Percentiles rank a stretch among this genome's conserved stretches.
Evolutionary conservation across 2,888 invertebrate species (phyloP).

Genomic region (Agrotis puta): DNA sequence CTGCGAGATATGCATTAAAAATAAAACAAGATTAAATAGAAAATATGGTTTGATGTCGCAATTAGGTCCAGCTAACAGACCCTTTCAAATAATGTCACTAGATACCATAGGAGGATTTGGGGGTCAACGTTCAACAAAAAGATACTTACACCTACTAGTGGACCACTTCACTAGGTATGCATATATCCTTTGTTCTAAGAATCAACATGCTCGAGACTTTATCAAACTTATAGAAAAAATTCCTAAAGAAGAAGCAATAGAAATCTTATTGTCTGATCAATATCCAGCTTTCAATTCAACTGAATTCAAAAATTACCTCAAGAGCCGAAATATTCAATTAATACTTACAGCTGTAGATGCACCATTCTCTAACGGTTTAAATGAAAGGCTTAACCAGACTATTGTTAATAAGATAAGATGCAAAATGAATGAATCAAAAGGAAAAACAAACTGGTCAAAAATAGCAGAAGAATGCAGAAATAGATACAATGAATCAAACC

Average conservation of each 20-base stretch:
- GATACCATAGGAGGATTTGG: slow-evolving; percentile 5
- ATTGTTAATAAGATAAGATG: too few relatives aligned
- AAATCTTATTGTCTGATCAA: not conserved
- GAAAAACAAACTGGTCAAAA: too few relatives aligned
- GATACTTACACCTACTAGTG: not conserved
- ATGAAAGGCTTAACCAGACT: too few relatives aligned
- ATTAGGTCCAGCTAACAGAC: slow-evolving; percentile 2
- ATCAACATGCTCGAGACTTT: not conserved
- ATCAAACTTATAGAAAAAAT: not conserved
- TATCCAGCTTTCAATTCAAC: not conserved
- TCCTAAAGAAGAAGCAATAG: not conserved
- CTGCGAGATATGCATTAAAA: too few relatives aligned
- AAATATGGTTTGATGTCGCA: slow-evolving; percentile 5
- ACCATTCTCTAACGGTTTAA: too few relatives aligned
- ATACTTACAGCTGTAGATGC: too few relatives aligned
- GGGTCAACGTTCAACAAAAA: not conserved
- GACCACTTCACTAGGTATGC: slow-evolving; percentile 2
- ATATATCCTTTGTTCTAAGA: not conserved
- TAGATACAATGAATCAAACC: too few relatives aligned
- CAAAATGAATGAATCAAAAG: too few relatives aligned
- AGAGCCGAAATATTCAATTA: not conserved
- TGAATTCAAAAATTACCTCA: not conserved
- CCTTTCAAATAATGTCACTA: not conserved
- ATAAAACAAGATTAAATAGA: not conserved
- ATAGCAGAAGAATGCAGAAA: too few relatives aligned